A percentile compares a stretch with the other conserved stretches of the same genome.
phyloP scores from a whole-genome alignment of 2,888 invertebrate species.

The Coleophora deauratella region DNA sequence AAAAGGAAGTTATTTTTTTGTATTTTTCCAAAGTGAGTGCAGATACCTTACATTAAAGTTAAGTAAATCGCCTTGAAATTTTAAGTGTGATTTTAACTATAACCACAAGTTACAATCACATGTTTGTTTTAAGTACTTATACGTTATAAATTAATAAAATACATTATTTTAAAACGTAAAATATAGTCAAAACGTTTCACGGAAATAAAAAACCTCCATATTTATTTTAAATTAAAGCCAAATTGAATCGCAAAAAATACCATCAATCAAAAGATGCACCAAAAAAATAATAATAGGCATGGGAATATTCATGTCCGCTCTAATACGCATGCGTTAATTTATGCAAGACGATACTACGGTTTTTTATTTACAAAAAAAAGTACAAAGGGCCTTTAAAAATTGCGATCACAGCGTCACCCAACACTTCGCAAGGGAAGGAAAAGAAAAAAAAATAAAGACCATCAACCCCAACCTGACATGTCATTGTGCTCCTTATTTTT shows the following conservation, averaged over 20 bases:
- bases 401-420: slow-evolving; percentile 60
- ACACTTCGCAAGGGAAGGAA: slow-evolving; percentile 59
- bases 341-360: slow-evolving; percentile 62
- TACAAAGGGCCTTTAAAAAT: slow-evolving; percentile 62
- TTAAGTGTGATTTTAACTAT: too few relatives aligned
- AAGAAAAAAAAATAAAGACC: slow-evolving; percentile 33
- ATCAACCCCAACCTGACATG: slow-evolving; percentile 64
- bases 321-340: slow-evolving; percentile 57
- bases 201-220: background rate
- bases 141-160: too few relatives aligned
- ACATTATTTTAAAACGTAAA: too few relatives aligned
- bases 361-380: slow-evolving; percentile 38
- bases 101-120: too few relatives aligned
- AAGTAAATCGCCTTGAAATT: too few relatives aligned
- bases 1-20: too few relatives aligned
- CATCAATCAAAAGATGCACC: background rate
- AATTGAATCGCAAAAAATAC: background rate
- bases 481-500: slow-evolving; percentile 65
- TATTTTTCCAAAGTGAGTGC: too few relatives aligned
- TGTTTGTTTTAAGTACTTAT: background rate
- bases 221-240: background rate
- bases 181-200: too few relatives aligned
- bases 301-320: slow-evolving; percentile 66
- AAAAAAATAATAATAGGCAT: slow-evolving; percentile 46
- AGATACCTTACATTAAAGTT: too few relatives aligned